A percentile compares a stretch with the other conserved stretches of the same genome.
phyloP scores from a whole-genome alignment of 2,113 vertebrate species.

The Neofelis nebulosa region DNA sequence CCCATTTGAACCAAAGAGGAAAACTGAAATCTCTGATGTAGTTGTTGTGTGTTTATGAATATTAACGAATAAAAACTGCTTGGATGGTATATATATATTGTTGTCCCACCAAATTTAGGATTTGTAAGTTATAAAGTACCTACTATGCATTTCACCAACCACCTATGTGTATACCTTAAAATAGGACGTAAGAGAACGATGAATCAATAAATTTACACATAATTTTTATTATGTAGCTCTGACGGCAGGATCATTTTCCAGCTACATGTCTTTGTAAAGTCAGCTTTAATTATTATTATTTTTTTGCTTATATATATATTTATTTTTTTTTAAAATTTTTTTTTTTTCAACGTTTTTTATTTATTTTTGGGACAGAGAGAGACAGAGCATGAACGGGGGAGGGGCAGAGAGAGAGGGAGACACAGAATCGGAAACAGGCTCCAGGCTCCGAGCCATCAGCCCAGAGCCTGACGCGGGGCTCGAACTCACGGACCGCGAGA shows the following conservation, averaged over 20 bases:
- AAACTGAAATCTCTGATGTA: slow-evolving; percentile 96
- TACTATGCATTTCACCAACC: neutral
- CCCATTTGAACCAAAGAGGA: slow-evolving; percentile 96
- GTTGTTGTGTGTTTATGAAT: slow-evolving; percentile 99
- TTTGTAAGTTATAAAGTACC: neutral
- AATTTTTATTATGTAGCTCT: neutral
- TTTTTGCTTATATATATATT: neutral
- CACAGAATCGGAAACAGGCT: no score
- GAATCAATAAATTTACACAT: neutral
- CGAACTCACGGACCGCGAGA: no score
- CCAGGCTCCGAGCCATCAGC: no score
- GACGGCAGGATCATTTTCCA: neutral
- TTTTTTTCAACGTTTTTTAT: no score
- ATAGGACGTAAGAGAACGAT: neutral
- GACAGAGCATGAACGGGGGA: no score
- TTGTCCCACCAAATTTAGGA: neutral
- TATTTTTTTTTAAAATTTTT: no score
- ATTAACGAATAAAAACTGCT: slow-evolving; percentile 99
- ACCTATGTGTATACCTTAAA: neutral
- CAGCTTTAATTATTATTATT: neutral
- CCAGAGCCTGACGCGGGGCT: no score
- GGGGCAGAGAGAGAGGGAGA: no score
- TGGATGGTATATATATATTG: slow-evolving; percentile 87
- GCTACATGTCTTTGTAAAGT: neutral
- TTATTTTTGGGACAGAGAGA: no score